Evolutionary conservation across 2,797 vertebrate species (phyloP).

Genomic region (Discoglossus pictus): DNA sequence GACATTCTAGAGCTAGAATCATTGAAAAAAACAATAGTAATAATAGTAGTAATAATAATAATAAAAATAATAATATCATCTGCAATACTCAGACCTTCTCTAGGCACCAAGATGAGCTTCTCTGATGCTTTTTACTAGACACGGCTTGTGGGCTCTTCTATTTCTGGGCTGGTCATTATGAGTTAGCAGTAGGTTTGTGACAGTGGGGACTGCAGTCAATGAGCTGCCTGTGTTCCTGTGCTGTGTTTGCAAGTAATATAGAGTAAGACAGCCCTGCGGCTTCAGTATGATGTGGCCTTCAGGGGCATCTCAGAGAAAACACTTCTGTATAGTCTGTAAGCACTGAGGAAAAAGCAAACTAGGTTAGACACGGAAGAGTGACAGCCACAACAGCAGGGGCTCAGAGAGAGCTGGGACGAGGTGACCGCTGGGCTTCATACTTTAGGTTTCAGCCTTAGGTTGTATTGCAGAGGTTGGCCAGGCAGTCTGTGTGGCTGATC

Average conservation of each 20-base stretch:
- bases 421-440: neutral
- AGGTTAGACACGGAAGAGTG: neutral
- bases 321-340: neutral
- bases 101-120: too few species aligned
- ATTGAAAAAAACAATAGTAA: too few species aligned
- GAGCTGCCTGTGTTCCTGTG: neutral
- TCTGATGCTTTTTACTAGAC: too few species aligned
- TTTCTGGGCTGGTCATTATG: slow-evolving; percentile 1
- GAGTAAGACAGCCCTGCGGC: slow-evolving; percentile 12
- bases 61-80: too few species aligned
- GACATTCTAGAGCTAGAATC: too few species aligned
- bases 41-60: too few species aligned
- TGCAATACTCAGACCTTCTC: too few species aligned
- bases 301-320: slow-evolving; percentile 1
- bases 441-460: neutral
- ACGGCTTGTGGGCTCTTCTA: neutral
- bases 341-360: neutral
- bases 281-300: neutral
- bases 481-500: neutral
- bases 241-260: neutral
- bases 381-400: slow-evolving; percentile 6
- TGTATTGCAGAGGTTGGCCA: neutral
- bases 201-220: neutral
- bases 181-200: neutral
- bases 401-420: neutral